These are phyloP conservation scores for Chlorops oryzae DNA, from an alignment of 1,140 invertebrate genomes.

Conservation along the genomic window DNA sequence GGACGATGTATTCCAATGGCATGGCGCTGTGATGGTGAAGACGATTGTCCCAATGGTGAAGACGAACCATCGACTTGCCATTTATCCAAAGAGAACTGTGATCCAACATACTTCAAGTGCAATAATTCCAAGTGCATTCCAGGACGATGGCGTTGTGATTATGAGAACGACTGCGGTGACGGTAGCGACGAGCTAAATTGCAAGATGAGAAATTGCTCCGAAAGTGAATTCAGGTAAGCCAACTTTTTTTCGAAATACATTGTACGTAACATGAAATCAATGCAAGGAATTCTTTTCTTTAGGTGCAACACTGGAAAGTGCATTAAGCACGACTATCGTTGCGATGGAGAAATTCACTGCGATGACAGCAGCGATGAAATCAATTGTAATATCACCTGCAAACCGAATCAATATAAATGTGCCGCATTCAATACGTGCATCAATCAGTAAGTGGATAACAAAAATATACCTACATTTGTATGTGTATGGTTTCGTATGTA, in stretches of 20 bases:
- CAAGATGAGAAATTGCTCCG: constrained; percentile 61
- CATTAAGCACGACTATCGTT: constrained; percentile 58
- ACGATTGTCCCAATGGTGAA: constrained; percentile 64
- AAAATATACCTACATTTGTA: no score
- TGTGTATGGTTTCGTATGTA: neutral
- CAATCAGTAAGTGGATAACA: constrained; percentile 51
- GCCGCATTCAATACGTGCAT: constrained; percentile 62
- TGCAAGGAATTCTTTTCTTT: constrained; percentile 24
- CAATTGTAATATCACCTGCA: constrained; percentile 35
- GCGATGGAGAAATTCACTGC: constrained; percentile 67
- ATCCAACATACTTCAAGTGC: constrained; percentile 69
- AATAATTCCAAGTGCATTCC: constrained; percentile 57
- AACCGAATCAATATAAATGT: constrained; percentile 50
- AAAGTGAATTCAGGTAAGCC: constrained; percentile 57
- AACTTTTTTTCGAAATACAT: neutral
- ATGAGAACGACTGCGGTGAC: constrained; percentile 73
- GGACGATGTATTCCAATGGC: constrained; percentile 72
- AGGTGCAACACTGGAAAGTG: constrained; percentile 66
- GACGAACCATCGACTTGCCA: constrained; percentile 61
- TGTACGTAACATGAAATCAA: neutral
- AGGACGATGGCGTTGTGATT: constrained; percentile 73
- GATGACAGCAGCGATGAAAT: constrained; percentile 70
- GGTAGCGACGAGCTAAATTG: constrained; percentile 66
- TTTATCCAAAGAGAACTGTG: constrained; percentile 55
- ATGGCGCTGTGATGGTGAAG: constrained; percentile 75